phyloP scores from a whole-genome alignment of 2,113 vertebrate species.

The Pachycephala philippinensis region DNA sequence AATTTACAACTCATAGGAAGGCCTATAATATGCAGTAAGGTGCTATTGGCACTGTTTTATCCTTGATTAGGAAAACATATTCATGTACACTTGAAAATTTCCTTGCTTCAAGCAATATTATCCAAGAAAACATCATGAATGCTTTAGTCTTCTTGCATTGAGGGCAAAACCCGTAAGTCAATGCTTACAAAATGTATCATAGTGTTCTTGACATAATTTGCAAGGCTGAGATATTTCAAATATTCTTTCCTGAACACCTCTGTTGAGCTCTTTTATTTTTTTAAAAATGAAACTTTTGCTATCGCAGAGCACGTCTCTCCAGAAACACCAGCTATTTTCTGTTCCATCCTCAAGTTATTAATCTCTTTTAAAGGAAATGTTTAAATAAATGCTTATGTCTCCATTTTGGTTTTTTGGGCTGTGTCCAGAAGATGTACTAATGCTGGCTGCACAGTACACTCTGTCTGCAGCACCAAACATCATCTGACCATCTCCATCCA shows the following conservation, averaged over 20 bases:
- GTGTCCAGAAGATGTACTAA: neutral
- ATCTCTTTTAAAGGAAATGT: neutral
- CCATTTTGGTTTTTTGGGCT: neutral
- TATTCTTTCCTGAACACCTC: neutral
- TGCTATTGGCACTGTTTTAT: neutral
- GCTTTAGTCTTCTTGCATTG: neutral
- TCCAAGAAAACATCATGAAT: neutral
- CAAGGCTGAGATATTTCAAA: neutral
- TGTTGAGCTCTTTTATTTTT: neutral
- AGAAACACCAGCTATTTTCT: neutral
- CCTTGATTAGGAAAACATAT: neutral
- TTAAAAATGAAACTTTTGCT: neutral
- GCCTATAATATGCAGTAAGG: neutral
- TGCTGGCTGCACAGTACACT: neutral
- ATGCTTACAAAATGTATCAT: neutral
- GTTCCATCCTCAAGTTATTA: neutral
- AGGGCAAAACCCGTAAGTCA: neutral
- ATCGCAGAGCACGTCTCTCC: neutral
- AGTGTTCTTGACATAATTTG: neutral
- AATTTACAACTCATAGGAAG: neutral
- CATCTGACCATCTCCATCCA: neutral
- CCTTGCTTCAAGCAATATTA: neutral
- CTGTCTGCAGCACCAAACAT: neutral
- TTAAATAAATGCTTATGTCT: neutral
- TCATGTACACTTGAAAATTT: neutral